Percentiles rank a stretch among this genome's conserved stretches.
phyloP scores from a whole-genome alignment of 2,888 invertebrate genomes.

The Polia nebulosa region DNA sequence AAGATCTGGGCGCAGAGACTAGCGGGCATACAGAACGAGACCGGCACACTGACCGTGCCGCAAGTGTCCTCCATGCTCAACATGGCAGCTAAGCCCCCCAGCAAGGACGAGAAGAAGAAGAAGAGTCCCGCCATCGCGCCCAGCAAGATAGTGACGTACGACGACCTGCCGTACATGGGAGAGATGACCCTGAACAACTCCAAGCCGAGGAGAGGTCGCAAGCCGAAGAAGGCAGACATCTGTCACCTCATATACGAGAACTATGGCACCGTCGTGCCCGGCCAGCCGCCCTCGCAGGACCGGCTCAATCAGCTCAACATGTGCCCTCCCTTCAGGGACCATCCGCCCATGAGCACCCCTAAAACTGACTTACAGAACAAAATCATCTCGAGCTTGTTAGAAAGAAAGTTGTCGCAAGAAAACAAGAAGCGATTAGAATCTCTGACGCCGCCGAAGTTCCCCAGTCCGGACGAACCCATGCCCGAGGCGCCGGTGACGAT shows the following conservation, averaged over 20 bases:
- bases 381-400: conserved; percentile 93
- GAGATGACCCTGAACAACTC: conserved; percentile 97
- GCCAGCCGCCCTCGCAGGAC: conserved; percentile 92
- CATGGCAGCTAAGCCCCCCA: conserved; percentile 77
- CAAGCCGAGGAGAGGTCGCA: conserved; percentile 96
- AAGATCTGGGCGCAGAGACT: conserved; percentile 95
- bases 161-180: conserved; percentile 97
- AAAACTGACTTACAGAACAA: conserved; percentile 93
- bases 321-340: conserved; percentile 75
- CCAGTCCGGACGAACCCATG: conserved; percentile 82
- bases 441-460: conserved; percentile 78
- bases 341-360: conserved; percentile 77
- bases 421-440: conserved; percentile 87
- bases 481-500: conserved; percentile 81
- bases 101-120: conserved; percentile 82
- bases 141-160: conserved; percentile 93
- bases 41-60: conserved; percentile 77
- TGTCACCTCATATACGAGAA: conserved; percentile 98
- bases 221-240: conserved; percentile 98
- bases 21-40: conserved; percentile 93
- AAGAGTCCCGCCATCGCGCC: conserved; percentile 84
- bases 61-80: conserved; percentile 73
- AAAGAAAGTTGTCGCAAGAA: conserved; percentile 93
- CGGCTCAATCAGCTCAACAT: conserved; percentile 77
- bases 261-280: conserved; percentile 96